A percentile compares a stretch with the other conserved stretches of the same genome.
Conservation (phyloP, 2,797 vertebrate genomes). For the Rhodeus uyekii region DNA sequence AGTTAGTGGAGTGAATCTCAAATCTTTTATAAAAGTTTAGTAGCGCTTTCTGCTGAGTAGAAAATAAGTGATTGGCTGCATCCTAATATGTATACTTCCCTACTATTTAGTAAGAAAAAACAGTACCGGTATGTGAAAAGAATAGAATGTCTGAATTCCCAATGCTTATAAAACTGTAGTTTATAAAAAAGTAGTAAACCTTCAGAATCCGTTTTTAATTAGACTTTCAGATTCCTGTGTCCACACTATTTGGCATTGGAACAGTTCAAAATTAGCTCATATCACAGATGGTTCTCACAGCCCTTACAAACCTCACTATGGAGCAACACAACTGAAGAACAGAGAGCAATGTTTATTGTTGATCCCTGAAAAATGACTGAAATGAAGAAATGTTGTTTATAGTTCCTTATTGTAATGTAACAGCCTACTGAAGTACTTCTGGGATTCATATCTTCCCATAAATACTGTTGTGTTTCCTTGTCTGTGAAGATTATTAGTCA, state of each 20-base stretch:
- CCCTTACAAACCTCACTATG: neutral
- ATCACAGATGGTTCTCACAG: neutral
- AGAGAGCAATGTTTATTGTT: neutral
- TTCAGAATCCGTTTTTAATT: too few species aligned
- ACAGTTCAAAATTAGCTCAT: neutral
- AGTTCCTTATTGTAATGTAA: constrained; percentile 1
- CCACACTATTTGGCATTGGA: neutral
- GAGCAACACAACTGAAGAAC: neutral
- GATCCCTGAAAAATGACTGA: neutral
- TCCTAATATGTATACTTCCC: too few species aligned
- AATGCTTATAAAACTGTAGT: neutral
- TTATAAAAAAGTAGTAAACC: too few species aligned
- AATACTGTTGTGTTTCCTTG: neutral
- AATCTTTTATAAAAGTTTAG: neutral
- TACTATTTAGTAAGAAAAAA: too few species aligned
- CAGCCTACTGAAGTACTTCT: neutral
- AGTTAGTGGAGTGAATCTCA: too few species aligned
- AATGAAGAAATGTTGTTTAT: neutral
- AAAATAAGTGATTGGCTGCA: too few species aligned
- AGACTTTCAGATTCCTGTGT: too few species aligned
- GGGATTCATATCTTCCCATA: neutral
- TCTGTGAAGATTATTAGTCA: constrained; percentile 11
- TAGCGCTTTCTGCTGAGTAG: neutral
- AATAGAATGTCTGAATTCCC: neutral
- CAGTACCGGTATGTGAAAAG: too few species aligned